These are phyloP conservation scores for Mycteria americana DNA, from an alignment of 2,797 vertebrate species.

Conservation along the genomic window DNA sequence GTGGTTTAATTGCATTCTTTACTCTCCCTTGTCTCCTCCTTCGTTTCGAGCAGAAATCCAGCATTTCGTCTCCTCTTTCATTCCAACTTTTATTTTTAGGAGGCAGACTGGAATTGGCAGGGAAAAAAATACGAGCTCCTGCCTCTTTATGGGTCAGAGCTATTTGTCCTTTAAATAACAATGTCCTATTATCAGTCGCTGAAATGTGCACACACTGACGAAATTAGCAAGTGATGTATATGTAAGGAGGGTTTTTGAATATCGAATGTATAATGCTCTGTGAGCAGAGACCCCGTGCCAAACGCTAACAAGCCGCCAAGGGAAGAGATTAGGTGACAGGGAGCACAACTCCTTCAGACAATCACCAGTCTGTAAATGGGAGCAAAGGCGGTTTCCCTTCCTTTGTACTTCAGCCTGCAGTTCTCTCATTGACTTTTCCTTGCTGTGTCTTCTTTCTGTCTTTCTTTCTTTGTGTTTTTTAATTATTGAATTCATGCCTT, in stretches of 20 bases:
- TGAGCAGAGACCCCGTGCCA: constrained; percentile 77
- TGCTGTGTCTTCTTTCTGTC: background rate
- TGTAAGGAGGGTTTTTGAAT: constrained; percentile 85
- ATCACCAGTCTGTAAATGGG: constrained; percentile 78
- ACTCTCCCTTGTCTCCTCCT: background rate
- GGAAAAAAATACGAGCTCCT: background rate
- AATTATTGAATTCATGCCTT: background rate
- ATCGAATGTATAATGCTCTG: constrained; percentile 88
- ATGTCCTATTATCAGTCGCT: constrained; percentile 70
- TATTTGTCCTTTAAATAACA: constrained; percentile 78
- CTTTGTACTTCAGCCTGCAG: constrained; percentile 49
- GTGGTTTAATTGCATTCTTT: constrained; percentile 37
- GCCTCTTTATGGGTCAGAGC: constrained; percentile 29
- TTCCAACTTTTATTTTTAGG: constrained; percentile 22
- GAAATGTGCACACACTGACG: constrained; percentile 80
- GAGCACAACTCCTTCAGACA: constrained; percentile 76
- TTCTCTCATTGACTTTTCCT: background rate
- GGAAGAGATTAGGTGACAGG: constrained; percentile 89
- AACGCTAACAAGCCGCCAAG: constrained; percentile 94
- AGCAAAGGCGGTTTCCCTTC: constrained; percentile 67
- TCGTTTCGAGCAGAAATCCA: constrained; percentile 1
- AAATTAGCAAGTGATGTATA: constrained; percentile 93
- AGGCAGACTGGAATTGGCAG: background rate
- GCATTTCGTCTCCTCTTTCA: background rate
- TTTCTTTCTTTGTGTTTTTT: background rate